Evolutionary conservation across 2,113 vertebrate genomes (phyloP).

Genomic region (Mus musculus): GRCm39 chr2:163286001-163286500

Average conservation of each 20-base stretch:
- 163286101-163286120: neutral
- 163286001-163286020: neutral
- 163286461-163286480: neutral
- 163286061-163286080: neutral
- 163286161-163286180: neutral
- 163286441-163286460: neutral
- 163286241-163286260: neutral
- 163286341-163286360: neutral
- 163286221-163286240: neutral
- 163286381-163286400: neutral
- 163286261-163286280: neutral
- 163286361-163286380: neutral
- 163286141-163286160: neutral
- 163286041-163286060: too few species aligned
- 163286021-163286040: neutral
- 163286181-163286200: neutral
- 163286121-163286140: neutral
- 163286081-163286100: neutral
- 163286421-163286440: neutral
- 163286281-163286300: too few species aligned
- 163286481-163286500: neutral
- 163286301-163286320: neutral
- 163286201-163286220: neutral
- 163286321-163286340: neutral
- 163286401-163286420: neutral